Evolutionary conservation across 2,888 invertebrate genomes (phyloP), one percentile per base, ranked within the genome.

Genomic region (Drosophila emarginata): DNA sequence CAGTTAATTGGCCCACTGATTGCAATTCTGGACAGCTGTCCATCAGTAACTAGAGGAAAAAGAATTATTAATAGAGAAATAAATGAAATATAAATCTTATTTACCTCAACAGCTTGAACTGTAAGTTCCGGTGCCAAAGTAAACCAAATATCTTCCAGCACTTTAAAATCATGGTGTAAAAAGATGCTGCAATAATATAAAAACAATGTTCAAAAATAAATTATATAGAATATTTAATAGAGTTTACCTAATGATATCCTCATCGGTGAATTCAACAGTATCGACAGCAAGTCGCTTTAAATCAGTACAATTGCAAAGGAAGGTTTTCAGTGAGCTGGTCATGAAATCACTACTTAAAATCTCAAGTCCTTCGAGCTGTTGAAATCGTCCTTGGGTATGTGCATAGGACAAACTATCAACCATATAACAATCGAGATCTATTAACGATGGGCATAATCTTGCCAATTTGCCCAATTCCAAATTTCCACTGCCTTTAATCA

Each of bases 141-240:
- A 77, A 95, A 94, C 94, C 95, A 95, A 64, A 95, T 92, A 67
- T 94, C 94, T 91, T 95, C 95, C 50, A 95, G 91, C 68, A 93
- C 91, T 36, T 93, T 92, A 81, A 95, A 94, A 77, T 94, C 94
- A 88, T 94, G 93, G 58, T 95, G 94, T 15, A 94, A 94, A 74
- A 95, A 93, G 89, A 95, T 93, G 86, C 95, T 94, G 91, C 78
- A 93, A 80, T 12, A 21, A 54, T 45, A 53, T 53, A 11, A 4
- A 21, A 1, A 12, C 23, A 2, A 23, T 2, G 23, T 23, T 23
- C 2, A 2, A 11, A 4, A 15, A 21, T 18, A 7, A 9, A 32
- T 23, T 26, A 14, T n/a, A 9, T 28, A 14, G 5, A 0, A 7
- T 14, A n/a, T 15, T 4, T 7, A 14, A 18, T 26, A 1, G 0